These are phyloP conservation scores for Bombyx mandarina DNA, from an alignment of 1,140 invertebrate species.

Conservation along the genomic window DNA sequence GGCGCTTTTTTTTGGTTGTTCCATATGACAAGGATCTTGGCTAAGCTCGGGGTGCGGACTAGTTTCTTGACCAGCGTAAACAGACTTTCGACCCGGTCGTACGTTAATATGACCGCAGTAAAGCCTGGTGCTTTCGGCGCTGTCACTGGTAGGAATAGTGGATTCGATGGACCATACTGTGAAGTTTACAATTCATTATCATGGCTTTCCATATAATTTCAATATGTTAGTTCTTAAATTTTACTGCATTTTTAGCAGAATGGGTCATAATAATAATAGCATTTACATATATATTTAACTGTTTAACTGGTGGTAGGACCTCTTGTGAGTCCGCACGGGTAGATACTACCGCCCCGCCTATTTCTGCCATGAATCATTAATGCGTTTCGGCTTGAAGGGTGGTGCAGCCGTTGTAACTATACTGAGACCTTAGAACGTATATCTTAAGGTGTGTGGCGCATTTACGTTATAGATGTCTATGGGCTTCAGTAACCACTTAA, in stretches of 20 bases:
- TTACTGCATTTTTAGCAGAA: too few relatives aligned
- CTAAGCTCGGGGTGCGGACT: slow-evolving; percentile 85
- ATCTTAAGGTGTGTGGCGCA: too few relatives aligned
- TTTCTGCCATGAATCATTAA: too few relatives aligned
- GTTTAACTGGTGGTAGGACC: too few relatives aligned
- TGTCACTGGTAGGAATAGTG: slow-evolving; percentile 87
- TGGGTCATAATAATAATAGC: neutral
- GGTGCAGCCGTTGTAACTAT: too few relatives aligned
- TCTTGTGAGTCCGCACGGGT: too few relatives aligned
- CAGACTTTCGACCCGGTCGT: slow-evolving; percentile 91
- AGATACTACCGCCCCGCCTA: too few relatives aligned
- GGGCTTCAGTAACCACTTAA: too few relatives aligned
- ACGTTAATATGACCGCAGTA: slow-evolving; percentile 92
- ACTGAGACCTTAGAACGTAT: too few relatives aligned
- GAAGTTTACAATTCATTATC: neutral
- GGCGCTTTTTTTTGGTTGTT: slow-evolving; percentile 92
- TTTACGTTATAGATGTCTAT: too few relatives aligned
- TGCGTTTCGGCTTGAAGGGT: too few relatives aligned
- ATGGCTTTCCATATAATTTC: neutral
- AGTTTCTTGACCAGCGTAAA: slow-evolving; percentile 87
- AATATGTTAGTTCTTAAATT: neutral
- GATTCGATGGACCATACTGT: slow-evolving; percentile 75
- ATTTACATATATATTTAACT: too few relatives aligned
- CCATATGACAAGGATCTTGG: slow-evolving; percentile 92
- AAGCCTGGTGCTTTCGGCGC: slow-evolving; percentile 89